Evolutionary conservation across 2,797 vertebrate species (phyloP).

Genomic region (Anas bernieri): DNA sequence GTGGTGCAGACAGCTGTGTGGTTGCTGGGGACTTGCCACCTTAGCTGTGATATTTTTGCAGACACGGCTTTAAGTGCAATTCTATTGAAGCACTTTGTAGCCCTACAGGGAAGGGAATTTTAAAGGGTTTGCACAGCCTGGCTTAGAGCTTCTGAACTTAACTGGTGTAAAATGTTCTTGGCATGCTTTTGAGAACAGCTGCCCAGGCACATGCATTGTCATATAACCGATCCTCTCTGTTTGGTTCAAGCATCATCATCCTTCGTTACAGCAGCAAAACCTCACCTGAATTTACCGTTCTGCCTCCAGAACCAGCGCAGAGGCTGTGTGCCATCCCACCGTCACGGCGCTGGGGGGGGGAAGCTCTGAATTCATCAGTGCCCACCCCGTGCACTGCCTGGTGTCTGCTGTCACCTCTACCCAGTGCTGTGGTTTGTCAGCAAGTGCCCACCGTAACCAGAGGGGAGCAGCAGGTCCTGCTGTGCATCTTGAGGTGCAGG

Average conservation of each 20-base stretch:
- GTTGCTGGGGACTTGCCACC: neutral
- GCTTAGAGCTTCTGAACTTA: constrained; percentile 19
- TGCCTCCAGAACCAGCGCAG: neutral
- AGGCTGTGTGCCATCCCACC: neutral
- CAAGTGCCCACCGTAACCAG: too few relatives aligned
- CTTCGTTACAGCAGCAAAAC: neutral
- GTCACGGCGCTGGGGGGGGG: neutral
- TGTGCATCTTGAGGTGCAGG: too few relatives aligned
- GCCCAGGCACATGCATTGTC: constrained; percentile 23
- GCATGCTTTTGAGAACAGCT: constrained; percentile 16
- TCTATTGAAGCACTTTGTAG: neutral
- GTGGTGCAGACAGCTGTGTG: neutral
- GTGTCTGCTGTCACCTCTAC: too few relatives aligned
- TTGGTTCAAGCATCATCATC: neutral
- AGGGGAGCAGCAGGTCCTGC: too few relatives aligned
- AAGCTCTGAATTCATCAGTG: neutral
- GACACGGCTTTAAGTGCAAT: neutral
- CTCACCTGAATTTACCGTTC: neutral
- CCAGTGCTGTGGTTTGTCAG: too few relatives aligned
- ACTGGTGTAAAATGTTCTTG: constrained; percentile 36
- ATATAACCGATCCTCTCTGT: neutral
- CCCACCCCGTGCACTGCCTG: too few relatives aligned
- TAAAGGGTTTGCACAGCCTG: neutral
- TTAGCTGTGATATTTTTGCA: neutral
- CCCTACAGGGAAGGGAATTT: neutral